Conservation (phyloP, 2,797 vertebrate genomes). For the Spizella passerina region DNA sequence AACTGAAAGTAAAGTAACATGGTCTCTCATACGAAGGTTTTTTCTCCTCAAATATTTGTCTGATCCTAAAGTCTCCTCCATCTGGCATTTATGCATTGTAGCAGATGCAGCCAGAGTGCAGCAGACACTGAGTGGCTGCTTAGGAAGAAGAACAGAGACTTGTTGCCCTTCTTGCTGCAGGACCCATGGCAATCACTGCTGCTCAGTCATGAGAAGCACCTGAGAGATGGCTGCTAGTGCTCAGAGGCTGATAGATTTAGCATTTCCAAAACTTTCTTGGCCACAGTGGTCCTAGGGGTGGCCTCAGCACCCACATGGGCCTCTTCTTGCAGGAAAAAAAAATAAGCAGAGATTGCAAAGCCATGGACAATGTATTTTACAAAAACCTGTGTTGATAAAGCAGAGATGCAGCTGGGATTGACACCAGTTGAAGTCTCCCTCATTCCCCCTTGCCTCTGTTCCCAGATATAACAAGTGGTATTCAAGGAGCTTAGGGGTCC, state of each 20-base stretch:
- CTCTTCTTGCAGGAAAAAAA: background rate
- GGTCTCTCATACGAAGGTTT: background rate
- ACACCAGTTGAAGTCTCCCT: conserved; percentile 29
- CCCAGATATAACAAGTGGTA: conserved; percentile 6
- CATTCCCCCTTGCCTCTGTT: conserved; percentile 7
- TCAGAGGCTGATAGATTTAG: background rate
- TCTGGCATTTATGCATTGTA: background rate
- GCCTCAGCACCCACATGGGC: background rate
- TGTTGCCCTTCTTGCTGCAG: background rate
- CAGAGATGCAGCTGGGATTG: background rate
- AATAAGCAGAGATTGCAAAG: background rate
- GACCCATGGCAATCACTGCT: background rate
- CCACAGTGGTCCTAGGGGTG: background rate
- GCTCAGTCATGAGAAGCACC: background rate
- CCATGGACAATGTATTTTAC: background rate
- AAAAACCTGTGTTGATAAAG: conserved; percentile 30
- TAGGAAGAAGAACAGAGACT: background rate
- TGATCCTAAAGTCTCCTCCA: background rate
- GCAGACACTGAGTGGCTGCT: background rate
- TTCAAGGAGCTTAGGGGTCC: conserved; percentile 2
- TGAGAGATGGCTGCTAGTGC: background rate
- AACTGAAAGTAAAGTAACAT: background rate
- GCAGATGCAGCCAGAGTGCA: background rate
- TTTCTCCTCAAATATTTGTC: background rate
- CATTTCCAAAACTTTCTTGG: background rate